A percentile compares a stretch with the other conserved stretches of the same genome.
phyloP scores from a whole-genome alignment of 2,888 invertebrate species.

The Ceramica pisi region DNA sequence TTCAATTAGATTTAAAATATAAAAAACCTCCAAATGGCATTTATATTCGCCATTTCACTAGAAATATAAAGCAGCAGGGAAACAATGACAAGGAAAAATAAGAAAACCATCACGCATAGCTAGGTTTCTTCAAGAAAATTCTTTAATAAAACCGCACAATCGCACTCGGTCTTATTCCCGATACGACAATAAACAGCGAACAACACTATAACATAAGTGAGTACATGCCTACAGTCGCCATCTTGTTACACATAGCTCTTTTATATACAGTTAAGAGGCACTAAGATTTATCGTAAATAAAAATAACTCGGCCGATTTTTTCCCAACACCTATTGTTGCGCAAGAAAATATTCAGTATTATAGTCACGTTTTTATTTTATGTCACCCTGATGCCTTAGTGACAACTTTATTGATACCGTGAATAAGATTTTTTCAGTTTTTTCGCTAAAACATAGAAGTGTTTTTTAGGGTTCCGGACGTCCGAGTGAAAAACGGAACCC shows the following conservation, averaged over 20 bases:
- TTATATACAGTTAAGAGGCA: conserved; percentile 49
- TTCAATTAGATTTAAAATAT: too few species aligned
- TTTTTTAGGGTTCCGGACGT: too few species aligned
- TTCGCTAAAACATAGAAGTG: neutral
- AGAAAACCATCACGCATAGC: conserved; percentile 33
- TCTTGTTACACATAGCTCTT: conserved; percentile 40
- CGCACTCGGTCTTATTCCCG: conserved; percentile 43
- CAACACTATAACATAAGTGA: conserved; percentile 54
- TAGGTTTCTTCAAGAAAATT: conserved; percentile 38
- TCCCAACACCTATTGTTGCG: conserved; percentile 44
- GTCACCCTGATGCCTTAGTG: conserved; percentile 55
- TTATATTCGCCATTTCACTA: neutral
- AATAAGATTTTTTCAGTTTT: conserved; percentile 48
- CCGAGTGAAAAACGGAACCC: too few species aligned
- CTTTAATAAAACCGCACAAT: conserved; percentile 49
- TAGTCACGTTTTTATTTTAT: conserved; percentile 64
- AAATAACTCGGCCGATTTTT: conserved; percentile 44
- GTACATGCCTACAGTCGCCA: conserved; percentile 55
- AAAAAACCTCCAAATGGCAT: neutral
- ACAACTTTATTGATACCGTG: conserved; percentile 62
- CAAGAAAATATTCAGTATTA: conserved; percentile 51
- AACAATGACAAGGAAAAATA: conserved; percentile 25
- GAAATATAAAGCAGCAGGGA: neutral
- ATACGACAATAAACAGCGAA: conserved; percentile 48
- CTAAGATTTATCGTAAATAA: conserved; percentile 57